These are phyloP conservation scores for Python bivittatus DNA, from an alignment of 2,113 vertebrate genomes.

Conservation along the genomic window DNA sequence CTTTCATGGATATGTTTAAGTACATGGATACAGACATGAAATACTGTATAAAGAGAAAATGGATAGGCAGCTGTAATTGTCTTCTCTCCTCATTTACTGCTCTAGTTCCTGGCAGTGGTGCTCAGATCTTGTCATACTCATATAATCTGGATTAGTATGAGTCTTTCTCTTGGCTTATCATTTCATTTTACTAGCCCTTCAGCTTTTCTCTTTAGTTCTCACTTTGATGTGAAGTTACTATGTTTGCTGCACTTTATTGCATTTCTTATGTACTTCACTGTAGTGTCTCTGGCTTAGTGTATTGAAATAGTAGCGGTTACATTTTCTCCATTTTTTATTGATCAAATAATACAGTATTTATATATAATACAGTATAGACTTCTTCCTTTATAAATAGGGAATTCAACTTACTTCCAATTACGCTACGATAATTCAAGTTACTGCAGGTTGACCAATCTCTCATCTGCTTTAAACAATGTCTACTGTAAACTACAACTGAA, in stretches of 20 bases:
- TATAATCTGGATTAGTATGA: background rate
- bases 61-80: background rate
- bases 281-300: background rate
- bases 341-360: background rate
- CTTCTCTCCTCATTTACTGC: background rate
- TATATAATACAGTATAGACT: background rate
- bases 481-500: background rate
- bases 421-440: background rate
- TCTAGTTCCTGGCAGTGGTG: background rate
- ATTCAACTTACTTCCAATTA: background rate
- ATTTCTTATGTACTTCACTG: background rate
- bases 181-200: conserved; percentile 9
- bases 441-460: background rate
- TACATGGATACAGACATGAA: background rate
- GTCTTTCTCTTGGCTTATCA: background rate
- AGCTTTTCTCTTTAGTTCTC: background rate
- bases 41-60: background rate
- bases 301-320: conserved; percentile 11
- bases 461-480: background rate
- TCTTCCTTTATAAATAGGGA: background rate
- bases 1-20: background rate
- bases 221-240: conserved; percentile 19
- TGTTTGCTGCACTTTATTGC: conserved; percentile 15
- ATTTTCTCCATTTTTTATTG: conserved; percentile 14
- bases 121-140: background rate